Base-by-base conservation (phyloP, 1,140 invertebrate species). In the Zaprionus inermis region DNA sequence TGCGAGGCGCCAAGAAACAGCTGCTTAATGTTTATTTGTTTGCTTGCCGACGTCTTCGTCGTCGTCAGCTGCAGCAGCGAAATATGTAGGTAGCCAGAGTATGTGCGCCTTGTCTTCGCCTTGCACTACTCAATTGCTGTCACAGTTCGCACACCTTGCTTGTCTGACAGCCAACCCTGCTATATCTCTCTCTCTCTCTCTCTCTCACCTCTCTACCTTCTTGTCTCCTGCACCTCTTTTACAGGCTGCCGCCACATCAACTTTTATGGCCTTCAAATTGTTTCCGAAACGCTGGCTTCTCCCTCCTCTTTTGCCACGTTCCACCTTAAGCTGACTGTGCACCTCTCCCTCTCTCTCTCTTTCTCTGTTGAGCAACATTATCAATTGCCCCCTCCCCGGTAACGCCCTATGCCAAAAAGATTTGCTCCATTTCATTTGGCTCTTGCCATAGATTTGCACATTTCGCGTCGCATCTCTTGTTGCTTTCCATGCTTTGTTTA, bases 191-290 rank as follows among this genome's bases (percentile, higher is more conserved):
- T 32, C 14, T 14, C 44, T 24, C n/a, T 32, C n/a, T 9, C 24
- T 16, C 14, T 3, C n/a, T 34, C 14, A 16, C 2, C 6, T 9
- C 7, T 7, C 18, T 12, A 22, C 12, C 30, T 16, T 18, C 14
- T 12, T 6, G 18, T 24, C 22, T 24, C 4, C 12, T 14, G 18
- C 61, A 57, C 41, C 46, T 64, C 59, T 65, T 75, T 76, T 61
- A 57, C 65, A 57, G 51, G 14, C 68, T 59, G 67, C 68, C 49
- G 76, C 68, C 80, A 88, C 83, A 88, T 88, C 84, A 89, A 83
- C 65, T 88, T 88, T 88, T 88, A 88, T 84, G 81, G 84, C 84
- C 84, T 89, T 88, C 81, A 89, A 88, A 88, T 88, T 88, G 84
- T 88, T 88, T 88, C 84, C 84, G 81, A 89, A 89, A 89, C 81